These are phyloP conservation scores for Microcebus ravelobensis DNA, from an alignment of 2,113 vertebrate genomes.

Conservation along the genomic window DNA sequence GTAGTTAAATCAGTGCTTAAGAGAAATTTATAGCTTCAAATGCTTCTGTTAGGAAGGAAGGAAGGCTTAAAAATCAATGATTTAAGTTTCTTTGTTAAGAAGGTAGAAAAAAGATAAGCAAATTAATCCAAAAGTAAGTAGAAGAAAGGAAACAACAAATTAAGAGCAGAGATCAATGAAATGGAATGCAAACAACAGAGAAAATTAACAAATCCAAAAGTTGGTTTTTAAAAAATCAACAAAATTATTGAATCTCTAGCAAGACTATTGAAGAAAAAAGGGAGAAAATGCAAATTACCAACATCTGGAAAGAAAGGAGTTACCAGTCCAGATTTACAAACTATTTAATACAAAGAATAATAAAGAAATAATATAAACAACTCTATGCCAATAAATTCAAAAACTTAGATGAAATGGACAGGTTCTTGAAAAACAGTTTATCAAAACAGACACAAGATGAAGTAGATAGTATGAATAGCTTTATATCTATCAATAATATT, in stretches of 20 bases:
- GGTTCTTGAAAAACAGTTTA: slow-evolving; percentile 5
- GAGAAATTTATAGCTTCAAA: neutral
- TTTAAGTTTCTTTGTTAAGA: neutral
- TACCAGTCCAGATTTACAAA: neutral
- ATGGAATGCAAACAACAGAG: neutral
- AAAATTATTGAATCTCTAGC: slow-evolving; percentile 4
- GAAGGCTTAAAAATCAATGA: slow-evolving; percentile 1
- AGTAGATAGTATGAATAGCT: neutral
- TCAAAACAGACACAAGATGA: neutral
- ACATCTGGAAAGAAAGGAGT: neutral
- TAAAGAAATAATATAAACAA: neutral
- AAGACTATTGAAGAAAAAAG: slow-evolving; percentile 10
- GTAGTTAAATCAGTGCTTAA: neutral
- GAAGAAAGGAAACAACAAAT: neutral
- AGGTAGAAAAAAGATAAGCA: neutral
- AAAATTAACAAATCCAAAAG: neutral
- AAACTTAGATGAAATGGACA: neutral
- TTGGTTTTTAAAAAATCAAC: neutral
- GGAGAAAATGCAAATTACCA: slow-evolving; percentile 15
- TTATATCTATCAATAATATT: neutral
- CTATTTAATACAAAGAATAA: neutral
- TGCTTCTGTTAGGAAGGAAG: neutral
- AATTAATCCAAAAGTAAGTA: neutral
- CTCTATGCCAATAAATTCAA: neutral
- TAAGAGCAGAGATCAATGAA: neutral